A percentile compares a stretch with the other conserved stretches of the same genome.
These are phyloP conservation scores for Panzeria rudis DNA, from an alignment of 2,888 invertebrate species.

Conservation along the genomic window DNA sequence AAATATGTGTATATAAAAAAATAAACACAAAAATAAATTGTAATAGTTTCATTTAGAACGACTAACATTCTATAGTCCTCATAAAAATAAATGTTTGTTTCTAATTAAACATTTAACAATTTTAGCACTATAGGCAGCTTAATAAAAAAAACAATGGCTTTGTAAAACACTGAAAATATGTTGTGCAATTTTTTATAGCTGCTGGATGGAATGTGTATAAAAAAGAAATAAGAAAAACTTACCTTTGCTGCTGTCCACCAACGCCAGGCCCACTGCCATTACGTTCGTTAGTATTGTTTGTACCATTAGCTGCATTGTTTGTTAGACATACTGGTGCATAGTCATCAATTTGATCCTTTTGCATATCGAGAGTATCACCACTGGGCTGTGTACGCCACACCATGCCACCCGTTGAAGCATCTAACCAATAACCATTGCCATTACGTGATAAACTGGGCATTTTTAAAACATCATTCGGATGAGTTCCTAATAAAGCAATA, in stretches of 20 bases:
- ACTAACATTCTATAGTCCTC: conserved; percentile 42
- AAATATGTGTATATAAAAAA: conserved; percentile 1
- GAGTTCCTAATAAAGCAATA: conserved; percentile 79
- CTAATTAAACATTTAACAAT: conserved; percentile 71
- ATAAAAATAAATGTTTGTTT: conserved; percentile 72
- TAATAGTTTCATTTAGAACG: conserved; percentile 53
- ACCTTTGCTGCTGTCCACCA: conserved; percentile 79
- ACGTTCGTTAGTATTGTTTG: conserved; percentile 65
- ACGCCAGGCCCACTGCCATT: conserved; percentile 67
- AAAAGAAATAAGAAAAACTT: conserved; percentile 71
- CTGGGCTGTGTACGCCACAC: conserved; percentile 82
- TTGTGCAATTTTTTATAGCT: neutral
- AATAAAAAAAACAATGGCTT: conserved; percentile 11
- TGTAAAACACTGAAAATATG: conserved; percentile 25
- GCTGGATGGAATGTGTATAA: neutral
- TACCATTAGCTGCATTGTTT: conserved; percentile 73
- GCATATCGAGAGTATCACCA: conserved; percentile 82
- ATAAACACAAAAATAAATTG: conserved; percentile 15
- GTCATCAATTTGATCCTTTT: conserved; percentile 84
- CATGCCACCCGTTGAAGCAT: conserved; percentile 83
- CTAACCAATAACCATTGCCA: conserved; percentile 83
- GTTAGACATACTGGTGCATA: conserved; percentile 83
- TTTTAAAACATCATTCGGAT: conserved; percentile 83
- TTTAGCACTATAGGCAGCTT: conserved; percentile 54
- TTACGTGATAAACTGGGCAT: conserved; percentile 83